A percentile compares a stretch with the other conserved stretches of the same genome.
Evolutionary conservation across 2,797 vertebrate genomes (phyloP).

Genomic region (Cichlasoma orientale): DNA sequence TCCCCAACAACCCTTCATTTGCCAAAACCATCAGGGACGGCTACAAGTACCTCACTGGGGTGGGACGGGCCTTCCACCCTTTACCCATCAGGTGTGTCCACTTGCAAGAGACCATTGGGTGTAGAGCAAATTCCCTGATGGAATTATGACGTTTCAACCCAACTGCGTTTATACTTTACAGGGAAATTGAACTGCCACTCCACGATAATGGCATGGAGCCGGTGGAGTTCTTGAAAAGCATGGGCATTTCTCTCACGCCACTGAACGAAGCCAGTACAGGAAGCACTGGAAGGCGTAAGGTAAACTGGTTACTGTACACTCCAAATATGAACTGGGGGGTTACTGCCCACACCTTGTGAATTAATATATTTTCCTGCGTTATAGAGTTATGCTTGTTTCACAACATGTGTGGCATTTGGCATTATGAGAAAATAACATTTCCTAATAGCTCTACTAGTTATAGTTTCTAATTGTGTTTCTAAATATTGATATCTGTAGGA

Average conservation of each 20-base stretch:
- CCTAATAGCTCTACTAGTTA: neutral
- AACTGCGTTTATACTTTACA: slow-evolving; percentile 38
- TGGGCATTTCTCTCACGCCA: slow-evolving; percentile 84
- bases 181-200: slow-evolving; percentile 82
- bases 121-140: neutral
- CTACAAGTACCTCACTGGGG: slow-evolving; percentile 86
- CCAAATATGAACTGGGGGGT: neutral
- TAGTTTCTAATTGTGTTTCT: neutral
- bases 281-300: slow-evolving; percentile 34
- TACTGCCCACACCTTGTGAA: neutral
- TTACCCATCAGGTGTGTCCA: slow-evolving; percentile 75
- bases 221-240: slow-evolving; percentile 84
- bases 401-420: neutral
- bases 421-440: neutral
- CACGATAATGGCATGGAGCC: slow-evolving; percentile 83
- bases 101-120: neutral
- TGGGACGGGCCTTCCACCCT: slow-evolving; percentile 76
- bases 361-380: neutral
- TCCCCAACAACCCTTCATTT: slow-evolving; percentile 86
- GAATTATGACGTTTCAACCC: neutral
- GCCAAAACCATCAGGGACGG: slow-evolving; percentile 85
- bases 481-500: slow-evolving; percentile 32
- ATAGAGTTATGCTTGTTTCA: neutral
- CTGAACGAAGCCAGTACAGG: slow-evolving; percentile 69
- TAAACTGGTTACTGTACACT: slow-evolving; percentile 19